phyloP scores from a whole-genome alignment of 2,113 vertebrate species.

The Etia nguti region DNA sequence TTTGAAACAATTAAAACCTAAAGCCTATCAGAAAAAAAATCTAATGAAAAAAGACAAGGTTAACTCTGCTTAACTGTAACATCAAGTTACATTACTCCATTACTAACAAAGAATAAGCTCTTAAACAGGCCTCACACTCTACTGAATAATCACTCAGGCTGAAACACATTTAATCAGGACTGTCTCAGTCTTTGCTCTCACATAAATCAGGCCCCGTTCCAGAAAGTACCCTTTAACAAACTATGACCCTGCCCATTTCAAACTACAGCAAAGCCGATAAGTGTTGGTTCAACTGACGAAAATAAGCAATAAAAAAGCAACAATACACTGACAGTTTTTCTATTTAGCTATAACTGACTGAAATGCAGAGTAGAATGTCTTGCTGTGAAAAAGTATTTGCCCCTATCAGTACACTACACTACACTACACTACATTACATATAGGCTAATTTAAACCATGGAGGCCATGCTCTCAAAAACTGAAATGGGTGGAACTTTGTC shows the following conservation, averaged over 20 bases:
- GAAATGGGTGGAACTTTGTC: neutral
- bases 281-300: neutral
- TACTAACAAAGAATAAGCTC: neutral
- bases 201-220: neutral
- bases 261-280: neutral
- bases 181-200: neutral
- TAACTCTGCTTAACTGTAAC: neutral
- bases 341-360: neutral
- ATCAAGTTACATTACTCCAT: neutral
- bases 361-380: neutral
- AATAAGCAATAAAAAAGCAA: neutral
- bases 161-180: neutral
- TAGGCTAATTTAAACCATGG: neutral
- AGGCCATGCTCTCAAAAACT: neutral
- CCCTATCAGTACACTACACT: neutral
- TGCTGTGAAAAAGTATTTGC: neutral
- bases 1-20: neutral
- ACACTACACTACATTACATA: neutral
- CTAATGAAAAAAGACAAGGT: neutral
- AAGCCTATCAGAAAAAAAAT: neutral
- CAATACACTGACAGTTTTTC: neutral
- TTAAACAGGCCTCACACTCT: neutral
- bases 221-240: neutral
- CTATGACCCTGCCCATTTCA: neutral
- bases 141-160: neutral